A percentile compares a stretch with the other conserved stretches of the same genome.
These are phyloP conservation scores for Equus przewalskii DNA, from an alignment of 2,113 vertebrate genomes.

Conservation along the genomic window DNA sequence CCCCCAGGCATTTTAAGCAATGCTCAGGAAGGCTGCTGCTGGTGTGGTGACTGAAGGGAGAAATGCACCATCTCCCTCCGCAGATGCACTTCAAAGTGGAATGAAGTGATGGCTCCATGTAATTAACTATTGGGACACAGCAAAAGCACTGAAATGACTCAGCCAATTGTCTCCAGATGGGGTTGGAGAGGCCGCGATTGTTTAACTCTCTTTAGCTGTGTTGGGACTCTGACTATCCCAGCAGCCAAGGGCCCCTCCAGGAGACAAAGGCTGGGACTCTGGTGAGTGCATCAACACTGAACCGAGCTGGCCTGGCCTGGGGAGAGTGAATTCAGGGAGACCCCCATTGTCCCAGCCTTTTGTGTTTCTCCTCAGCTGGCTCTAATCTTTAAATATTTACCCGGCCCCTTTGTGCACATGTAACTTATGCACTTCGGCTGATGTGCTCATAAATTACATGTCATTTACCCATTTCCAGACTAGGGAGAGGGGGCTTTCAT, in stretches of 20 bases:
- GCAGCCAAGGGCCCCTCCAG: conserved; percentile 57
- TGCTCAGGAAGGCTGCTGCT: neutral
- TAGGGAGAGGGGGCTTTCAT: neutral
- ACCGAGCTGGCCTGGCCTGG: conserved; percentile 10
- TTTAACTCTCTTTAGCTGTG: conserved; percentile 71
- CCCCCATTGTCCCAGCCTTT: conserved; percentile 67
- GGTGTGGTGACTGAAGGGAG: neutral
- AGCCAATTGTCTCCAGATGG: conserved; percentile 75
- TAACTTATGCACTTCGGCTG: conserved; percentile 59
- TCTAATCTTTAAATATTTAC: conserved; percentile 85
- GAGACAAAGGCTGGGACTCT: conserved; percentile 67
- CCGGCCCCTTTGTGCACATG: conserved; percentile 66
- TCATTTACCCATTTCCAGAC: conserved; percentile 46
- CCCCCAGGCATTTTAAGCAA: neutral
- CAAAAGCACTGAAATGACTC: conserved; percentile 51
- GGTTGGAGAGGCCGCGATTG: conserved; percentile 65
- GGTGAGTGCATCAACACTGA: conserved; percentile 66
- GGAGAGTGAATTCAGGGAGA: conserved; percentile 67
- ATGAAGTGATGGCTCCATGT: conserved; percentile 53
- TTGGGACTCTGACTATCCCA: neutral
- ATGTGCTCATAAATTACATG: conserved; percentile 61
- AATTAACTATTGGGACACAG: conserved; percentile 74
- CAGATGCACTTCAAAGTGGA: conserved; percentile 61
- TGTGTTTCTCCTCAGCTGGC: conserved; percentile 71
- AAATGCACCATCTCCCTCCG: neutral